phyloP scores from a whole-genome alignment of 2,888 invertebrate species.

The Aphidius colemani region DNA sequence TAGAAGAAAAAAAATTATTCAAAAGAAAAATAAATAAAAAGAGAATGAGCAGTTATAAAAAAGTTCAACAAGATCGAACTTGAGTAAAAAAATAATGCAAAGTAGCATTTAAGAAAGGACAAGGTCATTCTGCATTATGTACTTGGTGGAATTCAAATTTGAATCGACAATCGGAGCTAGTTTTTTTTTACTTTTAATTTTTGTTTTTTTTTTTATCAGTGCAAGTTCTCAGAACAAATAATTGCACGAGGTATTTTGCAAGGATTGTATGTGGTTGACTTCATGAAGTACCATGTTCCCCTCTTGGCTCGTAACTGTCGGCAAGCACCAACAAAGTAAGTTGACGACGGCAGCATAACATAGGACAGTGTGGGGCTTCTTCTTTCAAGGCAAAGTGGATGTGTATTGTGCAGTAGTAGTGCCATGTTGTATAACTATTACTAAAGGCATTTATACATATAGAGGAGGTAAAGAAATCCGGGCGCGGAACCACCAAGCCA shows the following conservation, averaged over 20 bases:
- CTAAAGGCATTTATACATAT: neutral
- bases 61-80: too few relatives aligned
- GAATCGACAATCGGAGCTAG: slow-evolving; percentile 12
- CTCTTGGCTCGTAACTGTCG: too few relatives aligned
- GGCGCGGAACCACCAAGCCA: slow-evolving; percentile 7
- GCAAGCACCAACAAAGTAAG: neutral
- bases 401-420: neutral
- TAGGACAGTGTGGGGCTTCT: too few relatives aligned
- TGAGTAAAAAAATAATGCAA: too few relatives aligned
- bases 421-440: neutral
- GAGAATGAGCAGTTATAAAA: too few relatives aligned
- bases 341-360: neutral
- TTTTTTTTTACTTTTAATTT: too few relatives aligned
- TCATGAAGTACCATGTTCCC: neutral
- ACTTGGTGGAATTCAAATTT: slow-evolving; percentile 3
- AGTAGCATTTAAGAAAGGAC: too few relatives aligned
- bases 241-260: slow-evolving; percentile 14
- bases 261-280: neutral
- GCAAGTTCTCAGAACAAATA: slow-evolving; percentile 9
- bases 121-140: neutral
- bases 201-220: too few relatives aligned
- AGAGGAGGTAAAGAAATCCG: neutral
- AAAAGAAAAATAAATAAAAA: too few relatives aligned
- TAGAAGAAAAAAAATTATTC: too few relatives aligned
- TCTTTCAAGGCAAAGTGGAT: neutral